Conservation (phyloP, 2,888 invertebrate species). For the Odontomyia ornata region DNA sequence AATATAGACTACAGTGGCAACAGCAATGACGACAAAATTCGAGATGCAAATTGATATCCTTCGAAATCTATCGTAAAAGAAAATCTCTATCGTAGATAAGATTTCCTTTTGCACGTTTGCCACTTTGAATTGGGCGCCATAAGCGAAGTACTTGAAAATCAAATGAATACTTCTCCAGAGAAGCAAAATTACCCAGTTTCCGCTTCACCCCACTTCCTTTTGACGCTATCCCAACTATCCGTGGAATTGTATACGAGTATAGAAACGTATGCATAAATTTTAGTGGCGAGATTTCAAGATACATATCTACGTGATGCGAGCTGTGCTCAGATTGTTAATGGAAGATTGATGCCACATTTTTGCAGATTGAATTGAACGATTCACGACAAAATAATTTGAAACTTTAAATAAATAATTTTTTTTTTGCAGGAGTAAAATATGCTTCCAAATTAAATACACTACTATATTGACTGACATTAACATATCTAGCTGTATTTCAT, state of each 20-base stretch:
- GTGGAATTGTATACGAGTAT: neutral
- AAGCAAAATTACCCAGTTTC: slow-evolving; percentile 17
- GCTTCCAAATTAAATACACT: too few species aligned
- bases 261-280: slow-evolving; percentile 11
- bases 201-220: slow-evolving; percentile 8
- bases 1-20: neutral
- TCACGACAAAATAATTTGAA: neutral
- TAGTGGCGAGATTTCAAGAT: neutral
- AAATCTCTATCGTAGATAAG: slow-evolving; percentile 15
- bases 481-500: too few species aligned
- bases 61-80: slow-evolving; percentile 24
- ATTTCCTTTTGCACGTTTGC: neutral
- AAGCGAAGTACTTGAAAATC: neutral
- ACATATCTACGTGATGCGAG: neutral
- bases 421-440: neutral
- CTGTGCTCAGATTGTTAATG: neutral
- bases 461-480: too few species aligned
- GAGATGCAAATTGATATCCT: slow-evolving; percentile 31
- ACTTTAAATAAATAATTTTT: neutral
- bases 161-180: neutral
- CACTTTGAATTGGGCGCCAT: neutral
- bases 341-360: neutral
- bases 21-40: slow-evolving; percentile 5
- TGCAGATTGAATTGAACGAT: slow-evolving; percentile 6
- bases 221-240: slow-evolving; percentile 2